Base-by-base conservation (phyloP, 1,140 invertebrate genomes). In the Temnothorax nylanderi region DNA sequence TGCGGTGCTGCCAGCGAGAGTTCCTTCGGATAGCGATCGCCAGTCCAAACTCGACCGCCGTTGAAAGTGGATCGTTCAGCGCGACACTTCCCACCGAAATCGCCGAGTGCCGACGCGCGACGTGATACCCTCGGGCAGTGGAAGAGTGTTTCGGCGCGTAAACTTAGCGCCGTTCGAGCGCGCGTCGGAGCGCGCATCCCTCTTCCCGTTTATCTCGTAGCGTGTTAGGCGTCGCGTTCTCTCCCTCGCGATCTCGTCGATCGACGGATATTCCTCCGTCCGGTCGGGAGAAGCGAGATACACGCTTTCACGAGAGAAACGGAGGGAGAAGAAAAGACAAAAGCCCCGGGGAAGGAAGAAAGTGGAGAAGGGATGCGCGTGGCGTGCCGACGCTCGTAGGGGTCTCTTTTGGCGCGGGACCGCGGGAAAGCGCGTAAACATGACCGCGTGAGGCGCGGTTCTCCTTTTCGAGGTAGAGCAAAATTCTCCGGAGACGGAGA, bases 341-440 rank as follows among this genome's bases (percentile, higher is more conserved):
- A 18, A 47, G 21, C 26, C 26, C 26, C 26, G 26, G 0, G 7
- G 47, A 67, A 13, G 34, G 13, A 11, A 21, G 56, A n/a, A 3
- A 16, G 37, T 26, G 26, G 26, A 26, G 21, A 16, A 51, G 7
- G 34, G 51, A 67, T 81, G 65, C 65, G 32, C 51, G 37, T 41
- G 16, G 16, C n/a, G 3, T 47, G 71, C 56, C 56, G 75, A 76
- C 76, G 80, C 69, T 88, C 51, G 47, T 89, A 67, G n/a, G 13
- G 32, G 0, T 34, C 26, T n/a, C 8, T 10, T 18, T 64, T 41
- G 34, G 32, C 26, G 74, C 21, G 6, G n/a, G 56, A 16, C 18
- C 16, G 13, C 16, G 10, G 13, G 16, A 62, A 37, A 26, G 32
- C 41, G 58, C 26, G 58, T n/a, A 34, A 75, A 51, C 34, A 54